These are phyloP conservation scores for Craseonycteris thonglongyai DNA, from an alignment of 2,113 vertebrate species.

Conservation along the genomic window DNA sequence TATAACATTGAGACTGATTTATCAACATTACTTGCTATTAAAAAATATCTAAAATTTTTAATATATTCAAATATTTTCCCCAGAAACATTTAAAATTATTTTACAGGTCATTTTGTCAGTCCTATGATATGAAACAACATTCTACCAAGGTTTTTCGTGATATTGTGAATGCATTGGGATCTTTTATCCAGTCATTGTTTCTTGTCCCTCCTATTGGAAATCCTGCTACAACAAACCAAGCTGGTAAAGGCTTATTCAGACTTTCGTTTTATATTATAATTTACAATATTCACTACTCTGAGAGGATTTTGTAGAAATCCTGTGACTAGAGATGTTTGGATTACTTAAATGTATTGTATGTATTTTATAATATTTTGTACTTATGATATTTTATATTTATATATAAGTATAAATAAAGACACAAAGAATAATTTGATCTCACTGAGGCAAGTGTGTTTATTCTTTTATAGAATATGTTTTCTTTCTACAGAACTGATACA, in stretches of 20 bases:
- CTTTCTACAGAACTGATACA: background rate
- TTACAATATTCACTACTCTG: background rate
- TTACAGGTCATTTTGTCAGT: conserved; percentile 96
- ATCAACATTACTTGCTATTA: background rate
- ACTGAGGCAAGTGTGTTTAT: background rate
- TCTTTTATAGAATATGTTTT: conserved; percentile 21
- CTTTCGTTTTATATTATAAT: conserved; percentile 21
- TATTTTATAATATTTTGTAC: background rate
- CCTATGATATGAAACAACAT: conserved; percentile 99
- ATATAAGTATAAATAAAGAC: background rate
- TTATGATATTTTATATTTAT: background rate
- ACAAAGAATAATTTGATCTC: background rate
- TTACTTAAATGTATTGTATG: background rate
- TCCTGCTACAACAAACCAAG: conserved; percentile 79
- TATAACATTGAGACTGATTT: background rate
- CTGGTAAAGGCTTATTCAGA: conserved; percentile 79
- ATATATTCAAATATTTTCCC: background rate
- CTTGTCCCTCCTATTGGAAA: conserved; percentile 89
- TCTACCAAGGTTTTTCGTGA: conserved; percentile 99
- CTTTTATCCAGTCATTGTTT: conserved; percentile 98
- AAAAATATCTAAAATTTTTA: background rate
- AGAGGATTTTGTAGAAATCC: background rate
- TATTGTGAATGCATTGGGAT: conserved; percentile 97
- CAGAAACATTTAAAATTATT: conserved; percentile 59
- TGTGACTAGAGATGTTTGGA: background rate